Evolutionary conservation across 53 echinoderm and acorn worm species (phyloP).

Genomic region (Temnopleurus reevesii): DNA sequence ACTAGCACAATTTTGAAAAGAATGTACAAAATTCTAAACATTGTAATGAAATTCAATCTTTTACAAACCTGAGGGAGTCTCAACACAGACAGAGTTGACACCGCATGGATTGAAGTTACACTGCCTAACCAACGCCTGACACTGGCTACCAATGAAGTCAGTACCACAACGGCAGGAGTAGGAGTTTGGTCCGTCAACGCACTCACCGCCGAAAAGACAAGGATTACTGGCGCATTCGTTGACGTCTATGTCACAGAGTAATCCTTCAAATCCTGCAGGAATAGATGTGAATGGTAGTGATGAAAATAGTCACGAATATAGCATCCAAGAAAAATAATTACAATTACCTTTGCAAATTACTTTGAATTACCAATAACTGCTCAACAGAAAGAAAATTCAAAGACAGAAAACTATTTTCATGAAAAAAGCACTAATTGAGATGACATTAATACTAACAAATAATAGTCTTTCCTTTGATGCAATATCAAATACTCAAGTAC

Average conservation of each 20-base stretch:
- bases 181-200: slow-evolving; percentile 77
- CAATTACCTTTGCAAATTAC: too few relatives aligned
- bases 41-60: too few relatives aligned
- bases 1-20: too few relatives aligned
- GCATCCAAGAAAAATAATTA: not conserved
- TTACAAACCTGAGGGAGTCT: slow-evolving; percentile 77
- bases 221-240: slow-evolving; percentile 93
- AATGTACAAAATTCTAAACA: too few relatives aligned
- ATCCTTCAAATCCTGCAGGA: slow-evolving; percentile 79
- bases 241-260: slow-evolving; percentile 72
- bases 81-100: slow-evolving; percentile 88
- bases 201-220: slow-evolving; percentile 90
- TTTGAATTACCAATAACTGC: too few relatives aligned
- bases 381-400: too few relatives aligned
- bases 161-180: slow-evolving; percentile 78
- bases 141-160: slow-evolving; percentile 82
- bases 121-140: slow-evolving; percentile 89
- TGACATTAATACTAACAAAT: too few relatives aligned
- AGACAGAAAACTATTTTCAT: too few relatives aligned
- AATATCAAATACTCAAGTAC: too few relatives aligned
- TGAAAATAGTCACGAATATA: not conserved
- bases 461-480: too few relatives aligned
- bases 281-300: not conserved
- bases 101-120: slow-evolving; percentile 99
- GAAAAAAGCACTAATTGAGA: too few relatives aligned